A percentile compares a stretch with the other conserved stretches of the same genome.
Conservation (phyloP, 1,140 invertebrate genomes). For the Yoshiicerus persimilis region DNA sequence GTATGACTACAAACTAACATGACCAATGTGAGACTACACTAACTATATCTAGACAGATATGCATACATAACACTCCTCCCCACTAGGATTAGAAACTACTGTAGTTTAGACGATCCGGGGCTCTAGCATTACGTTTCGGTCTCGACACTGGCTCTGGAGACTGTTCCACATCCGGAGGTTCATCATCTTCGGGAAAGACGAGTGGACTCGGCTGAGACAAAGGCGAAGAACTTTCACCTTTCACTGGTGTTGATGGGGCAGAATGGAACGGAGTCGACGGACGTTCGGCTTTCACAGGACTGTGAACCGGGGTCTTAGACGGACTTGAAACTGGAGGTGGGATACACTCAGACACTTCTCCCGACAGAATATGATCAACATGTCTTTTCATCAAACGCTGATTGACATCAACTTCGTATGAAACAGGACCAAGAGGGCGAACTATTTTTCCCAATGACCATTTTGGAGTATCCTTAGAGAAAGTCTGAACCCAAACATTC, state of each 20-base stretch:
- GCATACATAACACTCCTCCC: background rate
- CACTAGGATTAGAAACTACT: background rate
- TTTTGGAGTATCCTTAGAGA: background rate
- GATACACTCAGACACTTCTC: background rate
- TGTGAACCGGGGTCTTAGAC: background rate
- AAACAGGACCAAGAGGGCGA: background rate
- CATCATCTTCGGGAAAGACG: background rate
- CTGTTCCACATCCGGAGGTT: background rate
- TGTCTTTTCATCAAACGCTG: background rate
- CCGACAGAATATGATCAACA: constrained; percentile 5
- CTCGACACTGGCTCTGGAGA: background rate
- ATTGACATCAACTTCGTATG: background rate
- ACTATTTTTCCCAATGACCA: constrained; percentile 23
- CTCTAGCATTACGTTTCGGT: background rate
- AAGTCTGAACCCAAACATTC: constrained; percentile 27
- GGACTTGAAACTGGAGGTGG: background rate
- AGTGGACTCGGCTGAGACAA: background rate
- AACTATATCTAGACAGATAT: no score
- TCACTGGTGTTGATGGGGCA: background rate
- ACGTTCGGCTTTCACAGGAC: background rate
- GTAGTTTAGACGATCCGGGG: background rate
- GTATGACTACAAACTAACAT: no score
- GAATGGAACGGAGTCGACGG: background rate
- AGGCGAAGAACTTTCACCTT: background rate
- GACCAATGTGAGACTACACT: no score